Conservation (phyloP, 2,797 vertebrate species). For the Argya squamiceps region DNA sequence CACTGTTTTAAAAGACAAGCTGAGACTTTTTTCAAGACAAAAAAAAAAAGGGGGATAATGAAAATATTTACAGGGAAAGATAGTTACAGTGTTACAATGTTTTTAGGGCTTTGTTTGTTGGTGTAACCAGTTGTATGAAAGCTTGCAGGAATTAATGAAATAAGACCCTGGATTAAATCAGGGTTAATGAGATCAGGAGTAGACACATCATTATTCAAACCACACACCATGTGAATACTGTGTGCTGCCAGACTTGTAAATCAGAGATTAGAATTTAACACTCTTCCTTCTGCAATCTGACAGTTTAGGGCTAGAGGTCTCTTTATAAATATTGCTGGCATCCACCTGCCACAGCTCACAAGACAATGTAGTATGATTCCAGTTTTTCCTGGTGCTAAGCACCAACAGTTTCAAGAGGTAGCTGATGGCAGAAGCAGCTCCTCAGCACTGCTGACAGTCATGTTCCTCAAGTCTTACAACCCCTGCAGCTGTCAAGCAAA, state of each 20-base stretch:
- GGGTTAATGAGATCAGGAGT: constrained; percentile 56
- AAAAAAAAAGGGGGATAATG: background rate
- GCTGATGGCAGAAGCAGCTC: background rate
- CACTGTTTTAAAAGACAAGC: background rate
- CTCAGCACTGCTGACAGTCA: background rate
- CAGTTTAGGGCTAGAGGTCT: constrained; percentile 12
- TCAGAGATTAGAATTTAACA: constrained; percentile 52
- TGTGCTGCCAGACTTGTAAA: background rate
- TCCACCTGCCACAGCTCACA: background rate
- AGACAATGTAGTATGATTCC: background rate
- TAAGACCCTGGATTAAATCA: constrained; percentile 41
- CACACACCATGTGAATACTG: constrained; percentile 23
- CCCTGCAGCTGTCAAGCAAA: background rate
- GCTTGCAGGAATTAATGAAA: constrained; percentile 19
- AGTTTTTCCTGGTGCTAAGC: background rate
- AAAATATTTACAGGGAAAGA: constrained; percentile 5
- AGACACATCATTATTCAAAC: constrained; percentile 53
- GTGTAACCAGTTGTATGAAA: constrained; percentile 12
- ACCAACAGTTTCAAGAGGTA: background rate
- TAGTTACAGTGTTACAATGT: background rate
- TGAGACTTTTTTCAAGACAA: background rate
- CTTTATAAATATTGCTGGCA: constrained; percentile 4
- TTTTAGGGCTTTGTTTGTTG: constrained; percentile 38
- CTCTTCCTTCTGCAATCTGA: background rate
- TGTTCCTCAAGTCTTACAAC: background rate